Evolutionary conservation across 2,888 invertebrate species (phyloP), one percentile per base, ranked within the genome.

Genomic region (Drosophila quasianomalipes): DNA sequence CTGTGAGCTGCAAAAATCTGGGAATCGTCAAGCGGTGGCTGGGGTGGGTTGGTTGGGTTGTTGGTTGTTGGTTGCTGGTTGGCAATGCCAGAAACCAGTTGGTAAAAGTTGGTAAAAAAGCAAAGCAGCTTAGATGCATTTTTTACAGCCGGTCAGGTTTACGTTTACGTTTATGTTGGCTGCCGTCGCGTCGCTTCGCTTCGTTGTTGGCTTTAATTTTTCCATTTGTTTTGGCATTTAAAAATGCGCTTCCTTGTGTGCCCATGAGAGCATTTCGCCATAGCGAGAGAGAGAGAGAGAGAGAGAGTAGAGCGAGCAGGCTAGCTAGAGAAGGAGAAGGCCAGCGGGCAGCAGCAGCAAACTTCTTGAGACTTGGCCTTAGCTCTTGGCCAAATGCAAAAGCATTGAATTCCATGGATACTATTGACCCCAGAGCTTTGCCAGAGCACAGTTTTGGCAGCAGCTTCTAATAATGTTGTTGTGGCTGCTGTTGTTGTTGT

Each of bases 101-200:
- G 85, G 85, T 76, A 84, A 85, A 90, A 89, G 84, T 85, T 90
- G 88, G 79, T 70, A 86, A 84, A 86, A 82, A 81, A 81, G 76
- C 88, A 85, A 89, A 78, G 76, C 82, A 75, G 91, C 91, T 90
- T 91, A 91, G 91, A 91, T 92, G 87, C 91, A 90, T 85, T 89
- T 92, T 77, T 74, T 70, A 79, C 81, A 85, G 86, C 82, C 77
- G 69, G 54, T 55, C 68, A 60, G 39, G 67, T 68, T 66, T 61
- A 61, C 64, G 78, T 78, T 69, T 57, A 57, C 57, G 58, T 58
- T 58, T 52, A 49, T 63, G 57, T 73, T 66, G 41, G 76, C 57
- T 69, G 64, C 58, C 57, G 63, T 64, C 66, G 70, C 70, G 19
- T 39, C 35, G 26, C 60, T 54, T 73, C 76, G 74, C 89, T 49